These are phyloP conservation scores for Mythimna ferrago DNA, from an alignment of 2,888 invertebrate genomes.

Conservation along the genomic window DNA sequence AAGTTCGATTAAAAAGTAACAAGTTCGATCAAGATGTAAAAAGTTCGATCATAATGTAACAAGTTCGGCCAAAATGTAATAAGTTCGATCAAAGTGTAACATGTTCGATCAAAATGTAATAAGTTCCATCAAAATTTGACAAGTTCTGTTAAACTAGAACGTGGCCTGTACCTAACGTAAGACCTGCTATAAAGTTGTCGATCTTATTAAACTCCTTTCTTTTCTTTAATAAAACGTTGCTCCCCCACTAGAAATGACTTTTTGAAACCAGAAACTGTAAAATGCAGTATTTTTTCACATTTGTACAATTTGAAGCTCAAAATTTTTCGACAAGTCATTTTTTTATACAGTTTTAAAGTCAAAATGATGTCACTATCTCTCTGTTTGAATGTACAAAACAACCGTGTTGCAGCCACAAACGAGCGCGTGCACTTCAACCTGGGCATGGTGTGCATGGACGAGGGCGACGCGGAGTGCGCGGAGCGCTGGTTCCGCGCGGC, in stretches of 20 bases:
- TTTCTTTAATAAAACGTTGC: too few relatives aligned
- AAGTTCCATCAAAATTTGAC: background rate
- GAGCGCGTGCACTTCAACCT: conserved; percentile 98
- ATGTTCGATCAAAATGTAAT: background rate
- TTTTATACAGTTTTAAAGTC: too few relatives aligned
- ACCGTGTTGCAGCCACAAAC: conserved; percentile 91
- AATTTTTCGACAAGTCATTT: too few relatives aligned
- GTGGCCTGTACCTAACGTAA: background rate
- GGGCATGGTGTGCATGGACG: conserved; percentile 99
- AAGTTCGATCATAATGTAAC: background rate
- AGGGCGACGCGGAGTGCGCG: conserved; percentile 96
- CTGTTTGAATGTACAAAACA: too few relatives aligned
- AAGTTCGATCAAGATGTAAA: background rate
- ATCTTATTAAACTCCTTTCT: too few relatives aligned
- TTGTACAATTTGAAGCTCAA: too few relatives aligned
- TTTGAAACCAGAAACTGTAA: too few relatives aligned
- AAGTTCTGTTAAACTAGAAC: background rate
- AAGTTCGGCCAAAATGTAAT: background rate
- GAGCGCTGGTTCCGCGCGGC: conserved; percentile 98
- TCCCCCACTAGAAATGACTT: too few relatives aligned
- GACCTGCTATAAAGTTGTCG: background rate
- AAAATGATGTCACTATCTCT: too few relatives aligned
- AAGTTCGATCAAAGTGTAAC: background rate
- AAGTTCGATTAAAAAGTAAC: too few relatives aligned
- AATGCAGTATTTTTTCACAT: too few relatives aligned